These are phyloP conservation scores for Tricholaema leucomelas DNA, from an alignment of 2,113 vertebrate species.

Conservation along the genomic window DNA sequence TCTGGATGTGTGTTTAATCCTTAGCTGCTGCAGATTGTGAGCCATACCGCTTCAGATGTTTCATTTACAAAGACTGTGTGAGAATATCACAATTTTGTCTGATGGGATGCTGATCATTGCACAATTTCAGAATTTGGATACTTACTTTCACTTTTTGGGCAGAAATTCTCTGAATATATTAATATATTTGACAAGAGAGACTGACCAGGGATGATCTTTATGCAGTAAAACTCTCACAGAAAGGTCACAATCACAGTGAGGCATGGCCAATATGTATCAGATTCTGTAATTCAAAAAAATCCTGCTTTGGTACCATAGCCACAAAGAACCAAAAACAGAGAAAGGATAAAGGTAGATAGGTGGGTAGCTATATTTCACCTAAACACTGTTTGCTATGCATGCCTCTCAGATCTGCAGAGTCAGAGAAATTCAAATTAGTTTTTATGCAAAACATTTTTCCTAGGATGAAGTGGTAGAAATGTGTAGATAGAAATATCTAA, in stretches of 20 bases:
- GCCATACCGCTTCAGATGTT: neutral
- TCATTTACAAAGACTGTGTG: neutral
- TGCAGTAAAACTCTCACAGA: neutral
- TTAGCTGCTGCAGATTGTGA: neutral
- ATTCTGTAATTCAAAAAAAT: neutral
- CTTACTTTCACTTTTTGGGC: neutral
- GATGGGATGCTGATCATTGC: neutral
- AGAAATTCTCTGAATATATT: neutral
- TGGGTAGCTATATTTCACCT: neutral
- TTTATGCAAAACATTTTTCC: neutral
- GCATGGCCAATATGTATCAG: neutral
- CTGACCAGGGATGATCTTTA: neutral
- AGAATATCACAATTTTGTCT: neutral
- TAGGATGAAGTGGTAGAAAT: neutral
- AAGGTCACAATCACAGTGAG: neutral
- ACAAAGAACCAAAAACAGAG: neutral
- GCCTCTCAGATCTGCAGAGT: neutral
- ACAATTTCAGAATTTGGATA: neutral
- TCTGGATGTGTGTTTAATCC: neutral
- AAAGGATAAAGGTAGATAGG: neutral
- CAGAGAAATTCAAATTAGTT: neutral
- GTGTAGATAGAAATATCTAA: neutral
- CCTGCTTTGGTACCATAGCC: neutral
- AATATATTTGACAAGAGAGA: neutral
- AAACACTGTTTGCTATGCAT: neutral